phyloP scores from a whole-genome alignment of 2,888 invertebrate genomes.

The Philaethria dido region DNA sequence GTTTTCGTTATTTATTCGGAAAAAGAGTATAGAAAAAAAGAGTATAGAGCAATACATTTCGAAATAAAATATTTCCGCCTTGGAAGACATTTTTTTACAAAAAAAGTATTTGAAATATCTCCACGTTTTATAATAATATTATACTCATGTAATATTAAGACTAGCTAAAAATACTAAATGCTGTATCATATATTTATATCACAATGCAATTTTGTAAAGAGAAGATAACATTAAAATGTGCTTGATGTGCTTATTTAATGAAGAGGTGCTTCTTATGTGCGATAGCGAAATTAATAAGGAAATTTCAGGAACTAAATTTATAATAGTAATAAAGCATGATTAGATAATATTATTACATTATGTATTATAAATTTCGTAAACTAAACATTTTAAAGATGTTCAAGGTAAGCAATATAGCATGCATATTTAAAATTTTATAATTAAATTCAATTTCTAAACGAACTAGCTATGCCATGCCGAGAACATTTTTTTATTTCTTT shows the following conservation, averaged over 20 bases:
- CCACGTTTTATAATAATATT: not conserved
- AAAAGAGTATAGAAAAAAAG: too few relatives aligned
- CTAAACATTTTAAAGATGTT: not conserved
- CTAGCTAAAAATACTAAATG: conserved; percentile 16
- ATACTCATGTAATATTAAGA: conserved; percentile 9
- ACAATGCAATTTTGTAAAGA: conserved; percentile 31
- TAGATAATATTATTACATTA: conserved; percentile 16
- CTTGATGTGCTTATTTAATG: conserved; percentile 41
- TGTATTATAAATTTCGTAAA: not conserved
- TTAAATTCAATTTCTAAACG: conserved; percentile 7
- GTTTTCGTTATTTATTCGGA: not conserved
- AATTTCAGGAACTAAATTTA: conserved; percentile 12
- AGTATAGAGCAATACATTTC: not conserved
- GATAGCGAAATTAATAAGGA: conserved; percentile 25
- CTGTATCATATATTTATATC: conserved; percentile 22
- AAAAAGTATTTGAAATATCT: not conserved
- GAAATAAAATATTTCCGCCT: not conserved
- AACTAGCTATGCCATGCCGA: not conserved
- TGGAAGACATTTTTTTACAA: conserved; percentile 18
- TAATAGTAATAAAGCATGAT: conserved; percentile 25
- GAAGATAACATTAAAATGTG: conserved; percentile 35
- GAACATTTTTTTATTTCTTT: not conserved
- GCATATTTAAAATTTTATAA: not conserved
- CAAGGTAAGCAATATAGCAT: not conserved
- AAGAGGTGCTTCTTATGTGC: conserved; percentile 43